Evolutionary conservation across 2,113 vertebrate genomes (phyloP), one percentile per base, ranked within the genome.

Genomic region (Zingel zingel): DNA sequence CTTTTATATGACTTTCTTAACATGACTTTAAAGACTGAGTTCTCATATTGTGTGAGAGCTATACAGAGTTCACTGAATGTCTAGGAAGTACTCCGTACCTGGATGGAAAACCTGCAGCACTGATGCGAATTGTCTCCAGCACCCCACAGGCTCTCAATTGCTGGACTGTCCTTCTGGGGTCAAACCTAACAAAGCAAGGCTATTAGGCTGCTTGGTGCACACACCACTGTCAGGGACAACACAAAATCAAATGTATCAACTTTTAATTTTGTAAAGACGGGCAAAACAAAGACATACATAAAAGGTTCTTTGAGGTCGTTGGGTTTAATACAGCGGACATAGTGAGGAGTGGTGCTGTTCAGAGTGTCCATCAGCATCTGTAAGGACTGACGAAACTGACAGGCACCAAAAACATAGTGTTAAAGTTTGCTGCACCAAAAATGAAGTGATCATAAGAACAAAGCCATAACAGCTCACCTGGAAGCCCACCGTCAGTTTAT

Each of bases 251-350:
- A 50, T 9, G 8, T 23, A 57, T 3, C 19, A 16, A 19, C 5
- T 13, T 3, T 56, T 6, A 2, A 45, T 19, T 25, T 77, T 47
- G 53, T 13, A 33, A 25, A 11, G 19, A 6, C 1, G 9, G 6
- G 9, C 1, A 25, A 53, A 43, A n/a, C 12, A 10, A 19, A 13
- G 10, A 74, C 94, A 87, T 77, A 96, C 95, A 88, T 33, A n/a
- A 96, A 96, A 13, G 95, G 84, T 82, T 93, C 69, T 86, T 96
- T 96, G 67, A 90, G 79, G 43, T 97, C 96, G 0, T 97, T 97
- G 89, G 96, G 96, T 82, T 97, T 97, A 65, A 97, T 96, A 75
- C 96, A 97, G 91, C 95, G 96, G 50, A 97, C 73, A 2, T 97
- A 97, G 88, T 97, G 96, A 0, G 94, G 91, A 0, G 92, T 95